Evolutionary conservation across 2,888 invertebrate genomes (phyloP).

Genomic region (Diploptera punctata): DNA sequence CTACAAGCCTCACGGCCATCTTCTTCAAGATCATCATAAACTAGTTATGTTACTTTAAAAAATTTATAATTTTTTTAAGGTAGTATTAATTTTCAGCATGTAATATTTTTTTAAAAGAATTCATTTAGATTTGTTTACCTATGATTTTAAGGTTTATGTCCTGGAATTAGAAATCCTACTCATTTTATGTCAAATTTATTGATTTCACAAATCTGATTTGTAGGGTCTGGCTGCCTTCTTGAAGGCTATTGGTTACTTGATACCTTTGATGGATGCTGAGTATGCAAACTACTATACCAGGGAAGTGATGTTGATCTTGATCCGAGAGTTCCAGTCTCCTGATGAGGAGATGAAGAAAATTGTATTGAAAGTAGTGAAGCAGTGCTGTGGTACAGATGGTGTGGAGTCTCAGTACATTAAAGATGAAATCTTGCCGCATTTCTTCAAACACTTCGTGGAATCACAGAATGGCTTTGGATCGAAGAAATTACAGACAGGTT

Average conservation of each 20-base stretch:
- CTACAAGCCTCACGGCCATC: too few relatives aligned
- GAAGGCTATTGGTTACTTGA: slow-evolving; percentile 98
- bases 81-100: too few relatives aligned
- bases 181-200: too few relatives aligned
- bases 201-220: too few relatives aligned
- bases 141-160: too few relatives aligned
- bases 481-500: slow-evolving; percentile 95
- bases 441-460: slow-evolving; percentile 99
- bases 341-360: slow-evolving; percentile 99
- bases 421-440: slow-evolving; percentile 97
- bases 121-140: too few relatives aligned
- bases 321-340: slow-evolving; percentile 99
- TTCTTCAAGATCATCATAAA: too few relatives aligned
- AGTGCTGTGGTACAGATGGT: slow-evolving; percentile 99
- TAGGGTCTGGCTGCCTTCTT: slow-evolving; percentile 98
- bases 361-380: slow-evolving; percentile 99
- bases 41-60: too few relatives aligned
- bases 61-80: too few relatives aligned
- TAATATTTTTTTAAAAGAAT: too few relatives aligned
- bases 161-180: too few relatives aligned
- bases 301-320: slow-evolving; percentile 98
- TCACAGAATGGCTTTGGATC: slow-evolving; percentile 98
- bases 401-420: slow-evolving; percentile 99
- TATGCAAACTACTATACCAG: slow-evolving; percentile 99
- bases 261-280: slow-evolving; percentile 99